phyloP scores from a whole-genome alignment of 2,113 vertebrate species.

The Tinamus guttatus region DNA sequence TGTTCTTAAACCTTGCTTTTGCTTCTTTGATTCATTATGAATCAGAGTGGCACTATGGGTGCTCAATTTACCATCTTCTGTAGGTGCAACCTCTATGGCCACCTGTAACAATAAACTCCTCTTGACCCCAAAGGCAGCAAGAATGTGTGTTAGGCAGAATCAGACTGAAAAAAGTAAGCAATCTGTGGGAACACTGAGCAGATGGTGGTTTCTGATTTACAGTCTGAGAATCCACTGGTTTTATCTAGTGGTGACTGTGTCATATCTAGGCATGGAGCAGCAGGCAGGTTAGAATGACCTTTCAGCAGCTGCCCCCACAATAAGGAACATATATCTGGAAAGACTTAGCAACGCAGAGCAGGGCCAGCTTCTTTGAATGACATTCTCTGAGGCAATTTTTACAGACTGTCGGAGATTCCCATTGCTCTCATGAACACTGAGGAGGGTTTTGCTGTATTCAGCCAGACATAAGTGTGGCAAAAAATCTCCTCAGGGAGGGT shows the following conservation, averaged over 20 bases:
- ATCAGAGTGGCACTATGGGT: background rate
- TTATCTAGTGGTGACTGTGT: background rate
- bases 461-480: background rate
- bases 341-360: background rate
- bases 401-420: background rate
- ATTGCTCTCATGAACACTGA: background rate
- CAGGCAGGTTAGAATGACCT: background rate
- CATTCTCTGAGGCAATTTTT: background rate
- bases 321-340: background rate
- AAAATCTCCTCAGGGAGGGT: background rate
- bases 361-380: background rate
- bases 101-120: background rate
- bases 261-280: background rate
- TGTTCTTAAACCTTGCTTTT: background rate
- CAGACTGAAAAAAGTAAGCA: background rate
- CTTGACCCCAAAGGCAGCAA: background rate
- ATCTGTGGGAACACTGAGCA: background rate
- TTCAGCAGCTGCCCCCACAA: background rate
- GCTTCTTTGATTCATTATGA: background rate
- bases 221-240: background rate
- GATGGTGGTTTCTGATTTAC: background rate
- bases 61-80: background rate
- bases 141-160: background rate
- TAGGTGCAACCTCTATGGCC: background rate
- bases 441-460: background rate